Conservation (phyloP, 2,797 vertebrate species). For the Parauchenoglanis ngamensis region DNA sequence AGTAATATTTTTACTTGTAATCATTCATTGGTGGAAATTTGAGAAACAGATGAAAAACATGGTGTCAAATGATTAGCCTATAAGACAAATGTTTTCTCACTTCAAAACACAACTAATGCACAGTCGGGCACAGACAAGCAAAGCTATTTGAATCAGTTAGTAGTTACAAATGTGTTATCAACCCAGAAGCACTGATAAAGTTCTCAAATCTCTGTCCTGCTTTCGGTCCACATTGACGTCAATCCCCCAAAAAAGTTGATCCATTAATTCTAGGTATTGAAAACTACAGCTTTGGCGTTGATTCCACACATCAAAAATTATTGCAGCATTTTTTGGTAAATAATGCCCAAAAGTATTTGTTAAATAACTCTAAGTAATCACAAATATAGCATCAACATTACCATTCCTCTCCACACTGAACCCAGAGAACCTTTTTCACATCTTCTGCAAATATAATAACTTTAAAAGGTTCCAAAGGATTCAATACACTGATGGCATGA, state of each 20-base stretch:
- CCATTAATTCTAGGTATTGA: too few species aligned
- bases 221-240: too few species aligned
- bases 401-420: not conserved
- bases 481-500: not conserved
- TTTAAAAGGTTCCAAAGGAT: not conserved
- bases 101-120: not conserved
- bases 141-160: not conserved
- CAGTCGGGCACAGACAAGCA: not conserved
- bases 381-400: not conserved
- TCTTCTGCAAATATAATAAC: constrained; percentile 4
- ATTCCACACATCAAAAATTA: too few species aligned
- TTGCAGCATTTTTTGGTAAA: not conserved
- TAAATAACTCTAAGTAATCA: not conserved
- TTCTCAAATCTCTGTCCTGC: too few species aligned
- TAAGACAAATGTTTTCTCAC: not conserved
- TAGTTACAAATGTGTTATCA: too few species aligned
- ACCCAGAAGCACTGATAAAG: too few species aligned
- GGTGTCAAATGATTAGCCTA: not conserved
- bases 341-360: not conserved
- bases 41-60: not conserved
- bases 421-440: not conserved
- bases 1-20: not conserved
- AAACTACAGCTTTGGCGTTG: too few species aligned
- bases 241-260: too few species aligned
- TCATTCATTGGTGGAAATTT: not conserved